Base-by-base conservation (phyloP, 2,113 vertebrate genomes). In the Columbina picui region DNA sequence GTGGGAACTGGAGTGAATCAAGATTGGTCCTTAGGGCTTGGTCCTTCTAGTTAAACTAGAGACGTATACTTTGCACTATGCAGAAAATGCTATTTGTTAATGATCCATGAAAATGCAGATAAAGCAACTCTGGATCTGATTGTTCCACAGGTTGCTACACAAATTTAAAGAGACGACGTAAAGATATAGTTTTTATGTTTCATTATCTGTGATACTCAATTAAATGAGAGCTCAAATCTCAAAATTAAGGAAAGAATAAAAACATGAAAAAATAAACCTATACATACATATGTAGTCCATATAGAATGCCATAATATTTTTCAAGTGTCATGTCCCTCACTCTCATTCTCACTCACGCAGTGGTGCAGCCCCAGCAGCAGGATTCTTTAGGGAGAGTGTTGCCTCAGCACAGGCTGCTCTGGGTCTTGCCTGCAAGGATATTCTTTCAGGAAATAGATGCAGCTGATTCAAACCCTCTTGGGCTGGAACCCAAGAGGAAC, bases 21-120 rank as follows among this genome's bases (percentile, higher is more conserved):
- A 92, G 34, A 43, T 30, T 63, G 45, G 23, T 60, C 67, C 29
- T 32, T 16, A 87, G 47, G 38, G 15, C 53, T 80, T 55, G 38
- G 41, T 75, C 32, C 47, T 69, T 30, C 64, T 22, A 85, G 59
- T 22, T 89, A 27, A 70, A 73, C 71, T 68, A 73, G 25, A 68
- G 70, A 50, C 23, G n/a, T 57, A 15, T 2, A 63, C 30, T 94
- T 78, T 11, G 15, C 38, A 34, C 60, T 88, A 69, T 78, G 84
- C 60, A 82, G 71, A 80, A 95, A 96, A 82, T 20, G 5, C 34
- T 68, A 17, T 50, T 85, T 93, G 32, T 81, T 89, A 93, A 85
- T 68, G 36, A 93, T 61, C 34, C 63, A 63, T 65, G 57, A 92
- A 94, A 95, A 95, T 21, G 29, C 57, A 97, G 20, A 79, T 94